Evolutionary conservation across 2,113 vertebrate species (phyloP), one percentile per base, ranked within the genome.

Genomic region (Suncus etruscus): DNA sequence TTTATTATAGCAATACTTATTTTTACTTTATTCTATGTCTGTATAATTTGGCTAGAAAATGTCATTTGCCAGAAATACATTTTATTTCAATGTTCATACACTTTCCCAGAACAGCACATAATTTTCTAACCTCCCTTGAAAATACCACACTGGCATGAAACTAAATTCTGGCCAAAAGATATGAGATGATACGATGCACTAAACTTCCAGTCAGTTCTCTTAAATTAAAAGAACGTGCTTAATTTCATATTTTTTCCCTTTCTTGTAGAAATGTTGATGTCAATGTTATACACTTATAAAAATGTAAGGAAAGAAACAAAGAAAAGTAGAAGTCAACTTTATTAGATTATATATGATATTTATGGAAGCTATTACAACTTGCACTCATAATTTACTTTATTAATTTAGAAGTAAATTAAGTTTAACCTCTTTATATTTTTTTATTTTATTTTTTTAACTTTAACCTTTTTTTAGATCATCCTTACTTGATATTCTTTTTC

Each of bases 21-120:
- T 83, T 82, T 75, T 20, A 78, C 11, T 16, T 89, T 85, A 8
- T 65, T 69, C 50, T 25, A 66, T 15, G n/a, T 25, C 83, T 61
- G 31, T 66, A 32, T 24, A 16, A 31, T 94, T 79, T 83, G 11
- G 47, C 27, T 54, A 78, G 78, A 93, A 73, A 79, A 61, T 83
- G 61, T 25, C 29, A 0, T 4, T 89, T 20, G 9, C n/a, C n/a
- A 78, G 78, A 95, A 73, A 83, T 83, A 68, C 0, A 6, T 83
- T 27, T 80, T 58, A 84, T 75, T 75, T 61, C 16, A 61, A 7
- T 83, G 66, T 5, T 8, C 32, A n/a, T 51, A 2, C 51, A 11
- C 10, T 90, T 86, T 93, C 11, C 54, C n/a, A 89, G 82, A 89
- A 80, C 6, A 86, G 25, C 29, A 68, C 7, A 39, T 9, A 32